phyloP scores from a whole-genome alignment of 2,797 vertebrate genomes.

The Ataeniobius toweri region DNA sequence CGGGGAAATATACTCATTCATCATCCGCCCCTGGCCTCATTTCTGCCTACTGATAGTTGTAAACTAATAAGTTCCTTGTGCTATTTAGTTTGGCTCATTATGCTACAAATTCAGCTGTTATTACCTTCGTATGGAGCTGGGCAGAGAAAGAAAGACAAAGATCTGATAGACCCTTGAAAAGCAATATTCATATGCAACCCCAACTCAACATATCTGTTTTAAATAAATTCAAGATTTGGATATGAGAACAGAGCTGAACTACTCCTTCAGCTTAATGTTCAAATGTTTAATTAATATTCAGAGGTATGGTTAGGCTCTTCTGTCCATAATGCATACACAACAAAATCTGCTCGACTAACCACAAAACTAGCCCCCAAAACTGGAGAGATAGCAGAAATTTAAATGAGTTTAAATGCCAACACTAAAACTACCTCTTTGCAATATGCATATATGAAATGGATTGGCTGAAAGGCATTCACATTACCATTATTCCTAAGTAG shows the following conservation, averaged over 20 bases:
- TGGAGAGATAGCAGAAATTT: constrained; percentile 70
- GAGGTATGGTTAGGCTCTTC: constrained; percentile 61
- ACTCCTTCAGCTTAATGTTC: constrained; percentile 66
- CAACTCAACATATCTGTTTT: not conserved
- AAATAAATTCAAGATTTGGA: constrained; percentile 20
- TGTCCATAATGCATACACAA: constrained; percentile 62
- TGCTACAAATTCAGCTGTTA: constrained; percentile 83
- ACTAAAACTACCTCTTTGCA: constrained; percentile 73
- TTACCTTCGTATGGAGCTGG: constrained; percentile 26
- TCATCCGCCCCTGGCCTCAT: constrained; percentile 94
- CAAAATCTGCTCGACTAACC: constrained; percentile 63
- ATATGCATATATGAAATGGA: constrained; percentile 78
- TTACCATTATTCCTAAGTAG: constrained; percentile 75
- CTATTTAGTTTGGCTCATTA: constrained; percentile 84
- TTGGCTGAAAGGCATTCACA: constrained; percentile 78
- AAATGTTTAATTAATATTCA: constrained; percentile 76
- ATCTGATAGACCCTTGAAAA: not conserved
- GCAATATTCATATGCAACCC: not conserved
- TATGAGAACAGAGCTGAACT: constrained; percentile 29
- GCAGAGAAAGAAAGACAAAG: constrained; percentile 4
- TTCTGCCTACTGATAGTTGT: constrained; percentile 91
- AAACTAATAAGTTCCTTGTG: constrained; percentile 88
- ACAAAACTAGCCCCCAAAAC: constrained; percentile 52
- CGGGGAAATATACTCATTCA: constrained; percentile 90
- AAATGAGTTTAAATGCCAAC: constrained; percentile 80